Evolutionary conservation across 2,113 vertebrate species (phyloP), one percentile per base, ranked within the genome.

Genomic region (Brienomyrus longianalis): DNA sequence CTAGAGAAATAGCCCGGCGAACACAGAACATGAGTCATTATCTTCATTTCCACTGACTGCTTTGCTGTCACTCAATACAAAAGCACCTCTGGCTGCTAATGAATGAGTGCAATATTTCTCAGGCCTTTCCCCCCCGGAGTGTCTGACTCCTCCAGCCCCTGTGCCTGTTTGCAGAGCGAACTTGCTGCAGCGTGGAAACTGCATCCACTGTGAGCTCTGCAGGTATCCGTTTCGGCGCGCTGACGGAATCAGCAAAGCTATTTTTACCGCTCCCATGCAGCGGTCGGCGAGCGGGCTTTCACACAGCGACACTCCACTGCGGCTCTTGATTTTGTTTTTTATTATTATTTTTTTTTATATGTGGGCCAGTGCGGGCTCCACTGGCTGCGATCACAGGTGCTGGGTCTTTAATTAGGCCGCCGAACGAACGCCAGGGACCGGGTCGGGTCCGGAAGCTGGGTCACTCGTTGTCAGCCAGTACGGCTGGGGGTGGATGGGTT

Each of bases 201-300:
- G 43, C 15, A 21, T 31, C 27, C 19, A 11, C 83, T 1, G 13
- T 7, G n/a, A 15, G 13, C 83, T 51, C 43, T 62, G 56, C 89
- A 74, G 83, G 59, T 86, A 43, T 90, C 47, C 10, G 52, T 90
- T 51, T 88, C 89, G 19, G 15, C 2, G 8, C 23, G 87, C 87
- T 48, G 66, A 52, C 39, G 54, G 17, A 56, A 77, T 88, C 86
- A 74, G 45, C 66, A 80, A 50, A 31, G 89, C 70, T 83, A 87
- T 90, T 87, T 90, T 83, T 90, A 90, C 52, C 45, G 47, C 89
- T 50, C 15, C 84, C 83, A 50, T 39, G 89, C 8, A 43, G 83
- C n/a, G 47, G 48, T 83, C 45, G 10, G 56, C 19, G 45, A 50
- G 11, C 47, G 17, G 19, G 27, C 4, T 27, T n/a, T 43, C 2